Conservation (phyloP, 2,797 vertebrate species). For the Leptodactylus fallax region DNA sequence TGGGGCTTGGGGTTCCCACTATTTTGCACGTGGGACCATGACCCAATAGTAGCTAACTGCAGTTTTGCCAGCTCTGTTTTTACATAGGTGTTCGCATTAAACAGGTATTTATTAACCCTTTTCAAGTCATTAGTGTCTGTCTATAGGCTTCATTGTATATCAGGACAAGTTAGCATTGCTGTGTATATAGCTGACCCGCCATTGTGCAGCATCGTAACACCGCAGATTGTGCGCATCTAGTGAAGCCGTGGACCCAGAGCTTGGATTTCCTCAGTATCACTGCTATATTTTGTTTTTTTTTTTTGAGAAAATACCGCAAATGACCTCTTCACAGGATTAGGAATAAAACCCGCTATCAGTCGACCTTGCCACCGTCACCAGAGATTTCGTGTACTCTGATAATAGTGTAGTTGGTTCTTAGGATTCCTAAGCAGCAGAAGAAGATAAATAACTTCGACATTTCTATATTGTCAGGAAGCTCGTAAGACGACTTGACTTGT, state of each 20-base stretch:
- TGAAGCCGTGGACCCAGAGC: background rate
- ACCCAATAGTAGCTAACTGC: too few relatives aligned
- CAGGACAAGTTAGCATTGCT: too few relatives aligned
- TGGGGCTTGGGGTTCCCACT: too few relatives aligned
- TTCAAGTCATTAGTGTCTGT: too few relatives aligned
- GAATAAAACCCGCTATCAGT: too few relatives aligned
- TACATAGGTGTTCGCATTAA: too few relatives aligned
- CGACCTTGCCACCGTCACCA: background rate
- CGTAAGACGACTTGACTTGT: background rate
- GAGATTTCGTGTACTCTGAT: background rate
- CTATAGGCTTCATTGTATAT: too few relatives aligned
- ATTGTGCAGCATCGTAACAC: background rate
- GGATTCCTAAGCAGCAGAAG: background rate
- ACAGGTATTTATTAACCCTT: too few relatives aligned
- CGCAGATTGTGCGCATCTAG: too few relatives aligned
- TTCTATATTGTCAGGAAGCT: background rate
- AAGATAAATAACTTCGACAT: background rate
- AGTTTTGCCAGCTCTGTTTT: too few relatives aligned
- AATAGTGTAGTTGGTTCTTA: background rate
- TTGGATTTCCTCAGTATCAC: background rate
- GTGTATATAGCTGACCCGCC: too few relatives aligned
- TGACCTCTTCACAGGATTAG: constrained; percentile 24
- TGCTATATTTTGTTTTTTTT: constrained; percentile 8
- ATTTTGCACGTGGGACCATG: too few relatives aligned
- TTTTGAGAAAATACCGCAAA: background rate